Conservation (phyloP, 2,113 vertebrate species). For the Urocolius indicus region DNA sequence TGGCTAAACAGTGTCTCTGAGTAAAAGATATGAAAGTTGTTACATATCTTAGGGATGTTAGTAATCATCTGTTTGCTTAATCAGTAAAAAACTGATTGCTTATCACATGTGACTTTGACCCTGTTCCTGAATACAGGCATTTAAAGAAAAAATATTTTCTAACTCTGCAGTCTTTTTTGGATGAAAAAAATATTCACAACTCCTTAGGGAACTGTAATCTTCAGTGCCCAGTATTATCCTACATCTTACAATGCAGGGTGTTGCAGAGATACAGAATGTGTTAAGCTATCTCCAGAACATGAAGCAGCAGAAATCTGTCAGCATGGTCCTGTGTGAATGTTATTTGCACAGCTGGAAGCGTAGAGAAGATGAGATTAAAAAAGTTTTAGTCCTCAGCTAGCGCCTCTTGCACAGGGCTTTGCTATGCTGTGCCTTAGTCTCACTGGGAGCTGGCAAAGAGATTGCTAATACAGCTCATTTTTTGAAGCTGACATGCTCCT, state of each 20-base stretch:
- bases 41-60: background rate
- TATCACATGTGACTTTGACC: background rate
- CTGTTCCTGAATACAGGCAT: background rate
- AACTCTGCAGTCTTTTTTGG: background rate
- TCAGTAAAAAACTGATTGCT: background rate
- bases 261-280: background rate
- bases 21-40: background rate
- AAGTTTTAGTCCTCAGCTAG: slow-evolving; percentile 16
- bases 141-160: slow-evolving; percentile 18
- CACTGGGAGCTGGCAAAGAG: background rate
- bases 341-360: slow-evolving; percentile 60
- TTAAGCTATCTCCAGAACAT: slow-evolving; percentile 28
- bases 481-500: background rate
- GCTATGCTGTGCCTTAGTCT: background rate
- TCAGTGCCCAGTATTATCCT: background rate
- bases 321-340: slow-evolving; percentile 25
- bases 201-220: slow-evolving; percentile 57
- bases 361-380: slow-evolving; percentile 53
- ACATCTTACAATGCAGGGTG: background rate
- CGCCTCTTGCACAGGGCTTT: background rate
- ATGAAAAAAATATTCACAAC: background rate
- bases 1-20: background rate
- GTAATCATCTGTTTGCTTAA: background rate
- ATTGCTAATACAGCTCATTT: slow-evolving; percentile 15
- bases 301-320: slow-evolving; percentile 33